Evolutionary conservation across 64 coral and sea anemone genomes (phyloP).

Genomic region (Montipora foliosa): DNA sequence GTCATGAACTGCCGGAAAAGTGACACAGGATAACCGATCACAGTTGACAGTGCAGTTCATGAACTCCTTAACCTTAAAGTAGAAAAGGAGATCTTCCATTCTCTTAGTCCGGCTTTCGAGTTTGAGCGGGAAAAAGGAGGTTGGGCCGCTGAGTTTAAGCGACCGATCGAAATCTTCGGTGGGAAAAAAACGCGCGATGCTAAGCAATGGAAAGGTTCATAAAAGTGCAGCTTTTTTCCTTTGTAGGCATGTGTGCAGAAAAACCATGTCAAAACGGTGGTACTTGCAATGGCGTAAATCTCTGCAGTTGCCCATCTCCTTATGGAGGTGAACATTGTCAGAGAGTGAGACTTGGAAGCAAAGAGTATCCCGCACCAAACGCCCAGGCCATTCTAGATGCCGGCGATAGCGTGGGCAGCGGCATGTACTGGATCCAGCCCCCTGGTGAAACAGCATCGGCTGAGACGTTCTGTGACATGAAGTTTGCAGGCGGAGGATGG

Average conservation of each 20-base stretch:
- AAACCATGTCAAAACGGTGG: constrained; percentile 69
- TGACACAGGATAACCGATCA: too few species aligned
- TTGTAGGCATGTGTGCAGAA: constrained; percentile 41
- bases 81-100: too few species aligned
- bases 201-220: too few species aligned
- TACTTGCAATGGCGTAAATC: constrained; percentile 46
- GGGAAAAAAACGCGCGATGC: too few species aligned
- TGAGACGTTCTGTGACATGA: constrained; percentile 95
- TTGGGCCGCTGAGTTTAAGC: too few species aligned
- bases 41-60: too few species aligned
- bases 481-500: constrained; percentile 76
- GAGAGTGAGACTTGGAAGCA: constrained; percentile 71
- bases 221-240: too few species aligned
- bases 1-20: too few species aligned
- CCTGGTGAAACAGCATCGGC: constrained; percentile 77
- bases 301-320: constrained; percentile 41
- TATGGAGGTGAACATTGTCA: constrained; percentile 51
- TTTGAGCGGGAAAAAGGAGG: too few species aligned
- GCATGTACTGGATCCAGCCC: constrained; percentile 97
- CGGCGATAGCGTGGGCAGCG: constrained; percentile 77
- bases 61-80: too few species aligned
- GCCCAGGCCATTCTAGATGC: constrained; percentile 89
- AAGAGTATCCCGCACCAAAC: constrained; percentile 75
- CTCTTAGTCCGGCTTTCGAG: too few species aligned
- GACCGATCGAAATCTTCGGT: too few species aligned